A percentile compares a stretch with the other conserved stretches of the same genome.
Conservation (phyloP, 2,888 invertebrate genomes). For the Drosophila merina region DNA sequence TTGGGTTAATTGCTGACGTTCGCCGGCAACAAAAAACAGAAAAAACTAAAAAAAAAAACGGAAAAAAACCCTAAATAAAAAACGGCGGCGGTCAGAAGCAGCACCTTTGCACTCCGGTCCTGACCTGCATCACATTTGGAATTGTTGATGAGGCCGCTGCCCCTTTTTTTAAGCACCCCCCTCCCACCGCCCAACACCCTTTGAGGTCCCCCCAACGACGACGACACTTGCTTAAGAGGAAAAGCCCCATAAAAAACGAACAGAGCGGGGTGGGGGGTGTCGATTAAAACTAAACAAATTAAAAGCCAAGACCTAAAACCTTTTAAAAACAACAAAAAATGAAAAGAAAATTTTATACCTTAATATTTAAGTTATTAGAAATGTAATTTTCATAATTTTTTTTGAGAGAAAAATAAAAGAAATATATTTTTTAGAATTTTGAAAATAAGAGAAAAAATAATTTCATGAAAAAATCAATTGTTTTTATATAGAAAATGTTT, state of each 20-base stretch:
- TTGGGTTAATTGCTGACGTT: conserved; percentile 63
- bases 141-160: conserved; percentile 27
- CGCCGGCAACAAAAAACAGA: neutral
- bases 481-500: no score
- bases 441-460: no score
- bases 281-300: neutral
- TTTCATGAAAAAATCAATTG: no score
- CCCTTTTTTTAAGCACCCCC: neutral
- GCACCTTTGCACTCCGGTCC: conserved; percentile 40
- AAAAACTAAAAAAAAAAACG: neutral
- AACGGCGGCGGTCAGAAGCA: conserved; percentile 8
- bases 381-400: no score
- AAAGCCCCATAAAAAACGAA: conserved; percentile 7
- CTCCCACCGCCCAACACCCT: neutral
- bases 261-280: conserved; percentile 20
- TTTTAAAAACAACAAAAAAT: neutral
- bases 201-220: neutral
- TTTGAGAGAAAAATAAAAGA: no score
- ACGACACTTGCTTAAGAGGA: conserved; percentile 18
- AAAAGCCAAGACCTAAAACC: neutral
- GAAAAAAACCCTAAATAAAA: neutral
- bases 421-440: no score
- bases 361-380: no score
- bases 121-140: conserved; percentile 41
- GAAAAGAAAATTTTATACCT: neutral